Evolutionary conservation across 2,888 invertebrate species (phyloP), one percentile per base, ranked within the genome.

Genomic region (Mimumesa dahlbomi): DNA sequence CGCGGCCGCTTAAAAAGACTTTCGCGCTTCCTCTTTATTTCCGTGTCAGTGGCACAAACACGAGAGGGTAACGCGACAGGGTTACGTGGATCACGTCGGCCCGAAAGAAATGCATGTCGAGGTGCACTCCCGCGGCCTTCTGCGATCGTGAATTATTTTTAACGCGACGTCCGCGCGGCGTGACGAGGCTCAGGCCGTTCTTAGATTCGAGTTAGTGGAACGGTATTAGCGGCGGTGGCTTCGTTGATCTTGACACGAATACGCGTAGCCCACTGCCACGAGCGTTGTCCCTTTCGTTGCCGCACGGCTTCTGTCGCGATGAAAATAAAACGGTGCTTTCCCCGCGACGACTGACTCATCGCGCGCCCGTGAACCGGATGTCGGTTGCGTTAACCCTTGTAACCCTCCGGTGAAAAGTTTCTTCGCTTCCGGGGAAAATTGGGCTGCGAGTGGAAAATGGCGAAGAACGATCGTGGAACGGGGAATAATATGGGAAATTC

Each of bases 221-320:
- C 40, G 29, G 16, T 40, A 31, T 54, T 22, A 34, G 48, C 61
- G n/a, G n/a, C 34, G 18, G 16, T 9, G 43, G 13, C 25, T 4
- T 52, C 22, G 49, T 67, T 85, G 85, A 85, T 85, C 85, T 85
- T 85, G 85, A 85, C 85, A 84, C 82, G 70, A 72, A 85, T 85
- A 77, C 76, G 67, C 42, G 36, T 76, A 73, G 65, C 71, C 70
- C 66, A 74, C 62, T 80, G 79, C 73, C 74, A 70, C 77, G 71
- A 66, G 58, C 56, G 52, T 72, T 65, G 70, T 59, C 53, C 64
- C 66, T 69, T 61, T 21, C 19, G 53, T 50, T 29, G 42, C 16
- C 34, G 34, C 25, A 16, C 29, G 18, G 58, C 48, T 42, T 58
- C 52, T 49, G 59, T 50, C 40, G 53, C 53, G 77, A 72, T 66